Percentiles rank a stretch among this genome's conserved stretches.
These are phyloP conservation scores for Drosophila vallismaia DNA, from an alignment of 2,888 invertebrate genomes.

Conservation along the genomic window DNA sequence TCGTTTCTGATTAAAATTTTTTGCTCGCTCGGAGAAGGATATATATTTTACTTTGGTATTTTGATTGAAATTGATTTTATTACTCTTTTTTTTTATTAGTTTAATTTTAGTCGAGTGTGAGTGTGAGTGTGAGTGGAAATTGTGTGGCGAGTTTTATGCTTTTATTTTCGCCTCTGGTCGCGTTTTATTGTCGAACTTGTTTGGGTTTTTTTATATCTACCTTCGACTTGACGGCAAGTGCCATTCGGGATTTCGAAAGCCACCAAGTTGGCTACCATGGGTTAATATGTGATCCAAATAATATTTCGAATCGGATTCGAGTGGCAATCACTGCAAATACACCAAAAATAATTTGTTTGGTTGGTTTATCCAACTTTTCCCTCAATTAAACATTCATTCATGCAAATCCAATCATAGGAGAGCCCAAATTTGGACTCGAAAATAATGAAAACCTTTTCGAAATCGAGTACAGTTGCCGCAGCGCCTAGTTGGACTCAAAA, in stretches of 20 bases:
- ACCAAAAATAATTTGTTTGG: no score
- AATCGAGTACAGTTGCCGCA: slow-evolving; percentile 1
- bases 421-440: no score
- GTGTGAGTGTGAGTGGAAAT: slow-evolving; percentile 41
- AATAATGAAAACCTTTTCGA: slow-evolving; percentile 35
- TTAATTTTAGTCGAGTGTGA: slow-evolving; percentile 27
- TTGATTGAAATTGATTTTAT: slow-evolving; percentile 71
- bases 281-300: slow-evolving; percentile 24
- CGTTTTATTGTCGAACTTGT: slow-evolving; percentile 25
- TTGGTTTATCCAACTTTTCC: slow-evolving; percentile 12
- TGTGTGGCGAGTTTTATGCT: slow-evolving; percentile 58
- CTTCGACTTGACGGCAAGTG: slow-evolving; percentile 20
- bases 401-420: not conserved
- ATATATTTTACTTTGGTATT: slow-evolving; percentile 46
- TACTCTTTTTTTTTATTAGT: slow-evolving; percentile 57
- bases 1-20: slow-evolving; percentile 47
- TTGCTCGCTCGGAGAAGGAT: slow-evolving; percentile 21
- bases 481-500: slow-evolving; percentile 19
- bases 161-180: slow-evolving; percentile 52
- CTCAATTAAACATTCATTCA: slow-evolving; percentile 16
- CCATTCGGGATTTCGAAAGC: slow-evolving; percentile 27
- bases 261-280: slow-evolving; percentile 21
- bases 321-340: no score
- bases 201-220: slow-evolving; percentile 6
- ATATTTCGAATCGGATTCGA: not conserved